phyloP scores from a whole-genome alignment of 2,113 vertebrate genomes.

The Acinonyx jubatus region DNA sequence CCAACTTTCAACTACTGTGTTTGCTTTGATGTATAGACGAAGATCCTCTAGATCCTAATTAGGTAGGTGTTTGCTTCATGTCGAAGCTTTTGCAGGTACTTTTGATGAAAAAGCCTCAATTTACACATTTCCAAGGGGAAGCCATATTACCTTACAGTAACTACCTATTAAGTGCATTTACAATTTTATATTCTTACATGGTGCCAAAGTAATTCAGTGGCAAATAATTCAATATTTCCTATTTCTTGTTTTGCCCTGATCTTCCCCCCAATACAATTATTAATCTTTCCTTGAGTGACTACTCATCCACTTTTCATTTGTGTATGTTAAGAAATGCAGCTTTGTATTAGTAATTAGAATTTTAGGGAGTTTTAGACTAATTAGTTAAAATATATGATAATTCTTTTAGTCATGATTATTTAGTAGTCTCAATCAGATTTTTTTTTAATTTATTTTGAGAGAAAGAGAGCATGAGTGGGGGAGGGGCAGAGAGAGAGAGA shows the following conservation, averaged over 20 bases:
- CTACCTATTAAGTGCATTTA: background rate
- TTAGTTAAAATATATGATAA: conserved; percentile 46
- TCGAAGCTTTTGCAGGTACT: background rate
- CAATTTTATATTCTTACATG: background rate
- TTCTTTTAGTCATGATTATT: conserved; percentile 20
- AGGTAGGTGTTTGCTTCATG: background rate
- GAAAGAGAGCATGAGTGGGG: no score
- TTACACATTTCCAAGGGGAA: background rate
- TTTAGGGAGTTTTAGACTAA: conserved; percentile 29
- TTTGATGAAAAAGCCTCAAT: conserved; percentile 3
- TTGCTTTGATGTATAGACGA: background rate
- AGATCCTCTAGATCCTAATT: background rate
- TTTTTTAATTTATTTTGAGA: background rate
- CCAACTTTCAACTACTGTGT: background rate
- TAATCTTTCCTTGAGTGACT: conserved; percentile 37
- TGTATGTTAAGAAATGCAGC: conserved; percentile 38
- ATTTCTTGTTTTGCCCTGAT: background rate
- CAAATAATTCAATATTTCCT: background rate
- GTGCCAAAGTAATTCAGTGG: background rate
- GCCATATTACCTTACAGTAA: background rate
- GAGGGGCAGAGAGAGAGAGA: no score
- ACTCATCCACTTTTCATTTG: conserved; percentile 16
- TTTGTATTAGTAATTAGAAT: background rate
- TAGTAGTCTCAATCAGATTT: conserved; percentile 5
- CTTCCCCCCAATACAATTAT: background rate